Percentiles rank a stretch among this genome's conserved stretches.
phyloP scores from a whole-genome alignment of 37 sponge, comb jelly and placozoan species.

The Aphrocallistes beatrix region DNA sequence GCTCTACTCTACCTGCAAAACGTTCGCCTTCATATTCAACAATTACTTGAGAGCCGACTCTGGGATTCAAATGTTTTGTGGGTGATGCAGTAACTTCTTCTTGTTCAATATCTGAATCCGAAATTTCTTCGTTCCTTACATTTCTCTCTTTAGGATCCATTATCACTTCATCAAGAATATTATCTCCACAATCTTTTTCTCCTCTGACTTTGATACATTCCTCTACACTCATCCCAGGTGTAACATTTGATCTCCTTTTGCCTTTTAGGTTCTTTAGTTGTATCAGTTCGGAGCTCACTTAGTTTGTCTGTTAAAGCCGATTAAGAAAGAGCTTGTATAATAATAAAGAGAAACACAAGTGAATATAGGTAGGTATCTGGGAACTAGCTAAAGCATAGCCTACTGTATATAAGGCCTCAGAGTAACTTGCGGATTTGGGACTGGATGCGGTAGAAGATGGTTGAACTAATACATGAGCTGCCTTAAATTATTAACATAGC shows the following conservation, averaged over 20 bases:
- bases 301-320: background rate
- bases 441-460: too few relatives aligned
- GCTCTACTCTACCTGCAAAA: constrained; percentile 27
- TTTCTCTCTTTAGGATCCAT: background rate
- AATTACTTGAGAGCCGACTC: constrained; percentile 2
- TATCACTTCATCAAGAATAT: background rate
- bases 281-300: constrained; percentile 15
- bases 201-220: background rate
- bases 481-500: too few relatives aligned
- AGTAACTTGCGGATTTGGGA: too few relatives aligned
- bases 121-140: background rate
- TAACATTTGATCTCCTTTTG: background rate
- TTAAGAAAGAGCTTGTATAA: too few relatives aligned
- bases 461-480: too few relatives aligned
- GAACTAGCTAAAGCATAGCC: too few relatives aligned
- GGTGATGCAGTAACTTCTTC: background rate
- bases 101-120: background rate
- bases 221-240: constrained; percentile 14
- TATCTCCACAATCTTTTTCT: constrained; percentile 11
- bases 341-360: too few relatives aligned
- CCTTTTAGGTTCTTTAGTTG: constrained; percentile 1
- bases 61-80: constrained; percentile 19
- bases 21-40: constrained; percentile 19
- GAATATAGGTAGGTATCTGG: too few relatives aligned
- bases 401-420: too few relatives aligned